Percentiles rank a stretch among this genome's conserved stretches.
Conservation (phyloP, 2,797 vertebrate genomes). For the Pteronotus mesoamericanus region DNA sequence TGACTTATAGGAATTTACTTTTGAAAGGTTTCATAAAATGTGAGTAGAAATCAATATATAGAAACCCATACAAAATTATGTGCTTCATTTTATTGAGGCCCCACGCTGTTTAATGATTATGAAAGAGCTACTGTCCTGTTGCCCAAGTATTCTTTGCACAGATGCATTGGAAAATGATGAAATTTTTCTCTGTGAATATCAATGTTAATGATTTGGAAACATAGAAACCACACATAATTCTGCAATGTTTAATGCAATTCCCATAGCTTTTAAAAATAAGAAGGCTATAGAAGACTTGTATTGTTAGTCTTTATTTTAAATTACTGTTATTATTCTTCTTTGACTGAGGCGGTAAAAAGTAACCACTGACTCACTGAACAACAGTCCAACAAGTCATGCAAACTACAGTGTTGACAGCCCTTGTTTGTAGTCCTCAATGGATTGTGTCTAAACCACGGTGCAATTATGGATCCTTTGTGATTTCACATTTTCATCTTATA, state of each 20-base stretch:
- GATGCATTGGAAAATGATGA: background rate
- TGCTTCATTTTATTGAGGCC: background rate
- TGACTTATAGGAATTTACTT: background rate
- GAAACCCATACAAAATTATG: background rate
- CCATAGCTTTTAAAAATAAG: background rate
- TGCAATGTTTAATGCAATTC: constrained; percentile 2
- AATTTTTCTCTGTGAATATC: background rate
- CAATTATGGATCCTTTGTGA: constrained; percentile 51
- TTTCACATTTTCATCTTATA: constrained; percentile 45
- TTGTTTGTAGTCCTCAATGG: constrained; percentile 42
- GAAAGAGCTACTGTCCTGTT: constrained; percentile 5
- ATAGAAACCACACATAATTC: background rate
- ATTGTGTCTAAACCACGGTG: background rate
- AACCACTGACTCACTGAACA: constrained; percentile 40
- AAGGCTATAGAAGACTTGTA: background rate
- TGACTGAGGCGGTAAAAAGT: constrained; percentile 17
- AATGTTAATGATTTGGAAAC: constrained; percentile 29
- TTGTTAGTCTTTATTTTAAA: constrained; percentile 47
- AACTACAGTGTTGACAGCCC: background rate
- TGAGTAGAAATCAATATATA: background rate
- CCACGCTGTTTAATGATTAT: background rate
- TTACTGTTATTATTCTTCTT: constrained; percentile 53
- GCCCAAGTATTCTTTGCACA: background rate
- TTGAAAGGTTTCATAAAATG: background rate
- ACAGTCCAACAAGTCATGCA: background rate